Evolutionary conservation across 2,797 vertebrate genomes (phyloP), one percentile per base, ranked within the genome.

Genomic region (Poeciliopsis presidionis): DNA sequence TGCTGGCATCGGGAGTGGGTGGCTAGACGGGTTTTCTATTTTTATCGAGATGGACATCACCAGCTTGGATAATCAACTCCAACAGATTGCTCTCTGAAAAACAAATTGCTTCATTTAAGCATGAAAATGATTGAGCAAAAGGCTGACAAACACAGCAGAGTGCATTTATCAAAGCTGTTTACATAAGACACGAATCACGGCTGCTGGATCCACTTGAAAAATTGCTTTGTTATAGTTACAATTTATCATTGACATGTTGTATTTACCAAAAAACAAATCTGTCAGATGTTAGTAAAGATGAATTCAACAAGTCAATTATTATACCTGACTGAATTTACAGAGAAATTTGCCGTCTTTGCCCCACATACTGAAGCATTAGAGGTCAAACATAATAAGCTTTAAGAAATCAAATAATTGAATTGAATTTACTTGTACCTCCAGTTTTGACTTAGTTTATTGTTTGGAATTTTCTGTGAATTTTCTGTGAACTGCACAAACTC

Each of bases 41-140:
- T 94, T 92, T 94, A 95, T 94, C 87, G 20, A 86, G 85, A 86
- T 93, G 93, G 92, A 93, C 95, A 94, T 95, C 94, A 92, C 87
- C 92, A 94, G 92, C 93, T 93, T 92, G 92, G 91, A 94, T 95
- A 95, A 96, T 96, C 94, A 95, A 92, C 92, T 93, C 85, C 80
- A 93, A 92, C 94, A 94, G 94, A 95, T 95, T 95, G 93, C 81
- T 77, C 91, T 88, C 89, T 53, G 87, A 90, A 93, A 94, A 95
- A 95, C 94, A 95, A 95, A 95, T 95, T 94, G 92, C 93, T 95
- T 95, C 89, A 93, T 95, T 96, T 95, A 93, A 92, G 90, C 92
- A 94, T 93, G 95, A 93, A 95, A 95, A 95, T 95, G 92, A 95
- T 95, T 94, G 93, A 95, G 93, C 92, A 92, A 94, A 93, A 92